phyloP scores from a whole-genome alignment of 2,113 vertebrate genomes.

The Tyrannus savana region DNA sequence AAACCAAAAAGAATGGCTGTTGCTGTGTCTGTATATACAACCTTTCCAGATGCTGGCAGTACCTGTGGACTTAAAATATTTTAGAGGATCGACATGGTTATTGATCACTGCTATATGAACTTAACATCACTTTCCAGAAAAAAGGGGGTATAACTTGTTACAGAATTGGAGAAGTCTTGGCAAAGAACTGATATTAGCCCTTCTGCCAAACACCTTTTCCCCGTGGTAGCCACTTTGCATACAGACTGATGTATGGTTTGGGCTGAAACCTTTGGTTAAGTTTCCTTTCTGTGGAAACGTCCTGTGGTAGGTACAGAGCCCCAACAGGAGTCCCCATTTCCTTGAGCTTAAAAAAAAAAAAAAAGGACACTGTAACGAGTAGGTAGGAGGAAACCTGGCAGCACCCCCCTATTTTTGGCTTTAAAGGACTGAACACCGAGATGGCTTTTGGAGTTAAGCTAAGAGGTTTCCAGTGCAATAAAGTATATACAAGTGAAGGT shows the following conservation, averaged over 20 bases:
- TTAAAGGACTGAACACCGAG: constrained; percentile 90
- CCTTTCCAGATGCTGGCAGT: constrained; percentile 86
- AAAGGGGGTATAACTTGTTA: constrained; percentile 83
- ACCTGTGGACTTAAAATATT: constrained; percentile 88
- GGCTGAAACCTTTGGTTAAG: constrained; percentile 82
- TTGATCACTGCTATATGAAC: constrained; percentile 90
- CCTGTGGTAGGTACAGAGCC: constrained; percentile 89
- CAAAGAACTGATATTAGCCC: constrained; percentile 87
- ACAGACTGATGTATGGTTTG: constrained; percentile 86
- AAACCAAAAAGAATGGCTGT: constrained; percentile 86
- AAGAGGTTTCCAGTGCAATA: constrained; percentile 86
- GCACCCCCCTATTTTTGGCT: constrained; percentile 82
- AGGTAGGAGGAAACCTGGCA: constrained; percentile 89
- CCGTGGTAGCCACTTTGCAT: constrained; percentile 80
- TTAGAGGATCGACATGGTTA: constrained; percentile 89
- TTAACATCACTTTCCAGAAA: constrained; percentile 81
- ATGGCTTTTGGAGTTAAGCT: constrained; percentile 86
- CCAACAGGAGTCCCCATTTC: constrained; percentile 79
- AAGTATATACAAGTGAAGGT: constrained; percentile 82
- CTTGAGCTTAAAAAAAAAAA: constrained; percentile 76
- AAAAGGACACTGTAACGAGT: constrained; percentile 79
- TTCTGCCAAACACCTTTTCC: constrained; percentile 81
- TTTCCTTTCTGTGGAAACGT: constrained; percentile 82
- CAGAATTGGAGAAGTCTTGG: constrained; percentile 88
- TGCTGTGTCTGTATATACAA: constrained; percentile 85